Evolutionary conservation across 2,113 vertebrate genomes (phyloP), one percentile per base, ranked within the genome.

Genomic region (Bolborhynchus lineola): DNA sequence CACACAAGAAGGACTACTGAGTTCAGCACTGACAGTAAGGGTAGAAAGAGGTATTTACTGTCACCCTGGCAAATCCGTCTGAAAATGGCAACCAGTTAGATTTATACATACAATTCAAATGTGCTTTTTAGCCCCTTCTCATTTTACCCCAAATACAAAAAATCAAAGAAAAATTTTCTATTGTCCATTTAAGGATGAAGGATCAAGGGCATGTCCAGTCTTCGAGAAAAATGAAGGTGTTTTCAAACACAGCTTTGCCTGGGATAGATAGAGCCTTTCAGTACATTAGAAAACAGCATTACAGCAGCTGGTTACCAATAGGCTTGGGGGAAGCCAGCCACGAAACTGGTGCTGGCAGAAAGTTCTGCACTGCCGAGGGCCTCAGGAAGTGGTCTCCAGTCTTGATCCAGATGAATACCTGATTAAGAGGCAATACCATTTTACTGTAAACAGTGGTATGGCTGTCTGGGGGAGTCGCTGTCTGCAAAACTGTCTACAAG

Each of bases 401-500:
- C 81, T 71, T 82, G 82, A 62, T 82, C 75, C 49, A 62, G 84
- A 39, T 0, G 8, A 35, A 71, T 83, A 11, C 50, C 23, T 62
- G 42, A 69, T 87, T 57, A 85, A 83, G 41, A 71, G 68, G 82
- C 0, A 1, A 85, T 74, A 53, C 7, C 2, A 0, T 94, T 94
- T 93, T 92, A 85, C 88, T 94, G 88, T 93, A 95, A 96, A 91
- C 75, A 87, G n/a, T 29, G 53, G 8, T 69, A 81, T 35, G 82
- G 74, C 10, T 94, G 71, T 78, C 92, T 93, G 57, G 12, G 15
- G 20, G 75, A 91, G 78, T 50, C 2, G 2, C 78, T 86, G 86
- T 90, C 95, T 93, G 52, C 90, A 47, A 26, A 80, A 41, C 82
- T 93, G 95, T 97, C 93, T 94, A 31, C 37, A 39, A 76, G 41